A percentile compares a stretch with the other conserved stretches of the same genome.
Evolutionary conservation across 2,888 invertebrate species (phyloP).

Genomic region (Pristionchus exspectatus): DNA sequence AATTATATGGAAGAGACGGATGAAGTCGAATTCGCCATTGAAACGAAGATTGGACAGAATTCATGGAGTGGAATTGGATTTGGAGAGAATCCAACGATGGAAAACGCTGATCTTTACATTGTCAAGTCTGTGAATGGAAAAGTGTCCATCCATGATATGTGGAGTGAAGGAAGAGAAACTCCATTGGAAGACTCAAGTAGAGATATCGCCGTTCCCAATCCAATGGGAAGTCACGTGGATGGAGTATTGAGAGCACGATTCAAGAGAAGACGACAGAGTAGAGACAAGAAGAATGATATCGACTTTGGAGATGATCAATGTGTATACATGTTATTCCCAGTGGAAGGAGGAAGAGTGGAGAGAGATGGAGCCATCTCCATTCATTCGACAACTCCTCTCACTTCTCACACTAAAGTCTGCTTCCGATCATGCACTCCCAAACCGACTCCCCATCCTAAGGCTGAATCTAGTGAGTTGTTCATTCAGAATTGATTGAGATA

Average conservation of each 20-base stretch:
- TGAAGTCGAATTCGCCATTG: conserved; percentile 78
- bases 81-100: conserved; percentile 73
- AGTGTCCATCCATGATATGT: conserved; percentile 75
- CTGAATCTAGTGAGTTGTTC: conserved; percentile 18
- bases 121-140: conserved; percentile 70
- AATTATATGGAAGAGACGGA: conserved; percentile 75
- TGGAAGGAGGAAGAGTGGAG: conserved; percentile 74
- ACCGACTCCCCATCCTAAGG: neutral
- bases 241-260: conserved; percentile 77
- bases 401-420: conserved; percentile 72
- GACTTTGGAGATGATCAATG: conserved; percentile 73
- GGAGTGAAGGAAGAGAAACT: conserved; percentile 59
- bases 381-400: conserved; percentile 72
- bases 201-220: conserved; percentile 53
- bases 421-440: conserved; percentile 67
- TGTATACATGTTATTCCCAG: conserved; percentile 76
- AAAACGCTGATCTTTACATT: conserved; percentile 77
- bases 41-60: conserved; percentile 73
- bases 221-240: conserved; percentile 73
- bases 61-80: conserved; percentile 78
- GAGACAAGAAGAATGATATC: conserved; percentile 69
- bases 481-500: neutral
- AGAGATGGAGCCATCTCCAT: conserved; percentile 70
- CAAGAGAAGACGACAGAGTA: conserved; percentile 64
- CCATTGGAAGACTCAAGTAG: conserved; percentile 61